Conservation (phyloP, 1,140 invertebrate genomes). For the Maconellicoccus hirsutus region DNA sequence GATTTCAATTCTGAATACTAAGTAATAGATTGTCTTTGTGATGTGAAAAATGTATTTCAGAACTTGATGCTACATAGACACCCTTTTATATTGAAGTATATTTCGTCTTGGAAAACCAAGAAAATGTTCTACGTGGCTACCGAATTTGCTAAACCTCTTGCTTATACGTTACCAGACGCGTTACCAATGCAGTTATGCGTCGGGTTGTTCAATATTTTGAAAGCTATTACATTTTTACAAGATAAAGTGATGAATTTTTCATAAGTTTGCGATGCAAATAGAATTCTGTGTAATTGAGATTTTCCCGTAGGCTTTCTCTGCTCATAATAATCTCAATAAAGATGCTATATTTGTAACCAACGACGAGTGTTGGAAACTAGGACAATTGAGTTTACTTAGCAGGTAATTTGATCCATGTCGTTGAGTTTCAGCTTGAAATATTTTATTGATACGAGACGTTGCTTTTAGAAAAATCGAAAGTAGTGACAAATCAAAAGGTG, state of each 20-base stretch:
- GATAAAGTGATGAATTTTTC: conserved; percentile 42
- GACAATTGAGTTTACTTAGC: conserved; percentile 66
- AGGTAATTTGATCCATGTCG: conserved; percentile 29
- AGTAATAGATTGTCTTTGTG: neutral
- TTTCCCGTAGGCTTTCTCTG: conserved; percentile 44
- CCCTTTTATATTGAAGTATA: conserved; percentile 64
- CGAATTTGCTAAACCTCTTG: conserved; percentile 58
- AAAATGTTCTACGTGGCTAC: conserved; percentile 56
- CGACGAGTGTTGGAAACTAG: conserved; percentile 71
- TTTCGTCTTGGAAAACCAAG: conserved; percentile 62
- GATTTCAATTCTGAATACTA: neutral
- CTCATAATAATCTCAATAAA: conserved; percentile 69
- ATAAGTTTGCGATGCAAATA: conserved; percentile 16
- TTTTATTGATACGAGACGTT: conserved; percentile 2
- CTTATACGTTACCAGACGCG: conserved; percentile 47
- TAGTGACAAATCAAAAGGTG: neutral
- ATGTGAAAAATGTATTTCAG: conserved; percentile 40
- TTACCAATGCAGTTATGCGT: conserved; percentile 63
- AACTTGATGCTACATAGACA: conserved; percentile 69
- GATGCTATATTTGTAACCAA: conserved; percentile 66
- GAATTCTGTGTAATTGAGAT: conserved; percentile 14
- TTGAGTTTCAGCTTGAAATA: neutral
- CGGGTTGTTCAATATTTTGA: conserved; percentile 59
- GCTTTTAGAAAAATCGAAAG: neutral
- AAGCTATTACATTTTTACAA: conserved; percentile 65